Evolutionary conservation across 2,888 invertebrate genomes (phyloP).

Genomic region (Eupithecia abbreviata): DNA sequence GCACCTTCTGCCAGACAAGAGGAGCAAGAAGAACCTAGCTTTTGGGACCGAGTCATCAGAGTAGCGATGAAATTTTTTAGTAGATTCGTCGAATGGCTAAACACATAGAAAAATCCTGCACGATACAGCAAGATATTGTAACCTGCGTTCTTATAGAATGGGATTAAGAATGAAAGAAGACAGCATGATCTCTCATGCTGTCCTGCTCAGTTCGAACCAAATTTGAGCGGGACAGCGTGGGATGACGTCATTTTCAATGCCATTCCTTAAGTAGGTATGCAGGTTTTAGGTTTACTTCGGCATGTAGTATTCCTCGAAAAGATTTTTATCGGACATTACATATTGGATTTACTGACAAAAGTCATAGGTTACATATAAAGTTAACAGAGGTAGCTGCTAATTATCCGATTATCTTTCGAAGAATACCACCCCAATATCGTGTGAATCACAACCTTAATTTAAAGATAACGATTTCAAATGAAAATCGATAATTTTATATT

Average conservation of each 20-base stretch:
- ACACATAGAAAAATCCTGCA: conserved; percentile 53
- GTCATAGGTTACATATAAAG: not conserved
- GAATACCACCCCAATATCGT: not conserved
- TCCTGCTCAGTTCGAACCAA: not conserved
- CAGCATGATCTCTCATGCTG: not conserved
- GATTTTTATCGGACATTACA: not conserved
- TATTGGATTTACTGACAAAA: not conserved
- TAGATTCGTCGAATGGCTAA: conserved; percentile 77
- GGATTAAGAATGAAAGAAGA: not conserved
- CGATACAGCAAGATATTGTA: not conserved
- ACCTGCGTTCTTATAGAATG: not conserved
- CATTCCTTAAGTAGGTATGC: not conserved
- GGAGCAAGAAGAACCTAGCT: conserved; percentile 70
- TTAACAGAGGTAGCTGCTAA: not conserved
- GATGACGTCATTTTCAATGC: not conserved
- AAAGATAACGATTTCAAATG: not conserved
- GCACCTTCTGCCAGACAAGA: conserved; percentile 57
- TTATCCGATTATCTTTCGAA: not conserved
- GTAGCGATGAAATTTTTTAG: conserved; percentile 74
- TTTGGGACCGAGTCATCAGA: conserved; percentile 77
- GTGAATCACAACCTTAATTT: not conserved
- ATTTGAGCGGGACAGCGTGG: not conserved
- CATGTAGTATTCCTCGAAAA: not conserved
- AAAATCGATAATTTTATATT: not conserved
- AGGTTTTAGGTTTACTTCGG: not conserved